Conservation (phyloP, 1,140 invertebrate genomes). For the Drosophila grimshawi region DNA sequence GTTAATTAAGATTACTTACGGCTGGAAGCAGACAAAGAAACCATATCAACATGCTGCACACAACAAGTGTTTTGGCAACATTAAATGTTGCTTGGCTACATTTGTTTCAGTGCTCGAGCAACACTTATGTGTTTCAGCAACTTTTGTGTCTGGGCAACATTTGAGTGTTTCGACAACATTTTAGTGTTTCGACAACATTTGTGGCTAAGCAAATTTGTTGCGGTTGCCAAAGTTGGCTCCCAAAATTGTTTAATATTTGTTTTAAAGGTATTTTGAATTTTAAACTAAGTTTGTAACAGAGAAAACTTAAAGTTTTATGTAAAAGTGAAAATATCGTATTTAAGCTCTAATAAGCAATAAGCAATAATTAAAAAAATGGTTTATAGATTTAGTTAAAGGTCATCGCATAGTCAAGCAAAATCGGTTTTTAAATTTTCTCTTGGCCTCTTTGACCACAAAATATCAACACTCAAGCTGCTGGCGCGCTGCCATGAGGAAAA, state of each 20-base stretch:
- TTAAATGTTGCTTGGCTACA: neutral
- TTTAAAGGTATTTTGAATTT: neutral
- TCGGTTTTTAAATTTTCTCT: constrained; percentile 1
- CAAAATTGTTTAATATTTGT: neutral
- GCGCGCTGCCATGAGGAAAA: constrained; percentile 23
- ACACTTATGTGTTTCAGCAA: constrained; percentile 1
- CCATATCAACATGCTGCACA: constrained; percentile 54
- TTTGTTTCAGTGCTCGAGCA: neutral
- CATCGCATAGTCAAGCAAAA: neutral
- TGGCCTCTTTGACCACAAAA: constrained; percentile 2
- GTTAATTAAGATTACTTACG: constrained; percentile 69
- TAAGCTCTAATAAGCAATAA: neutral
- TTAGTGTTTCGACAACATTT: constrained; percentile 5
- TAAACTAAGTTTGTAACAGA: neutral
- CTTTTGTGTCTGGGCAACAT: neutral
- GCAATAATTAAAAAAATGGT: neutral
- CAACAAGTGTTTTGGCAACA: constrained; percentile 70
- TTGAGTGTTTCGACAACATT: constrained; percentile 11
- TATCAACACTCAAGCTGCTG: constrained; percentile 18
- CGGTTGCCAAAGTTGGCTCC: neutral
- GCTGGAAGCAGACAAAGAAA: constrained; percentile 3
- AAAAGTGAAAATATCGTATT: neutral
- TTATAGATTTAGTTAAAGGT: neutral
- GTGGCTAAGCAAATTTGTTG: constrained; percentile 3
- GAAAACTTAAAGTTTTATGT: neutral